phyloP scores from a whole-genome alignment of 2,888 invertebrate species.

The Xylota sylvarum region DNA sequence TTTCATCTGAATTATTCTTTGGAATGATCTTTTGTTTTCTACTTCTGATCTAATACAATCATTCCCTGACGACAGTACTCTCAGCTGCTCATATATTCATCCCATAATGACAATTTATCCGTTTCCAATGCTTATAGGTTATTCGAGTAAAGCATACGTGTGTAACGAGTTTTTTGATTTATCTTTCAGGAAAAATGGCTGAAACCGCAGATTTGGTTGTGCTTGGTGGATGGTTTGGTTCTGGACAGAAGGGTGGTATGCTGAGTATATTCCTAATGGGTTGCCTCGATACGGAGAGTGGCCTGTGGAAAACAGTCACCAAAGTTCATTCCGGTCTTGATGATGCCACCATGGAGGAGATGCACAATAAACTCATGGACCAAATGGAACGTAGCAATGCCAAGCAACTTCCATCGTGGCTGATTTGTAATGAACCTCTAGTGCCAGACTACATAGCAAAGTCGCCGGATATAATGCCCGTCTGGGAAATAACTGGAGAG shows the following conservation, averaged over 20 bases:
- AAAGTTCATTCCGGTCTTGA: slow-evolving; percentile 96
- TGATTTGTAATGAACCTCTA: slow-evolving; percentile 92
- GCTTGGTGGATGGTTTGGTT: slow-evolving; percentile 97
- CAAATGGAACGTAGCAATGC: slow-evolving; percentile 92
- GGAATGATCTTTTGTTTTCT: no score
- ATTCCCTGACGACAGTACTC: no score
- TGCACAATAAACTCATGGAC: slow-evolving; percentile 88
- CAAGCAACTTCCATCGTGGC: slow-evolving; percentile 91
- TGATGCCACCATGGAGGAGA: slow-evolving; percentile 91
- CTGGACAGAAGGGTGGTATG: slow-evolving; percentile 95
- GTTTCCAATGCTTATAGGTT: no score
- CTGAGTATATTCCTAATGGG: slow-evolving; percentile 98
- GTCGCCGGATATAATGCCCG: slow-evolving; percentile 93
- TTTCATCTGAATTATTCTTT: no score
- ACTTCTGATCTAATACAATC: no score
- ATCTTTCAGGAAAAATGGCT: slow-evolving; percentile 92
- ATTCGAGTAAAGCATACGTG: neutral
- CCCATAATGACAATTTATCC: no score
- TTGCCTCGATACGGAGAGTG: slow-evolving; percentile 89
- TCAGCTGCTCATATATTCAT: no score
- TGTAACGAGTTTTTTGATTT: neutral
- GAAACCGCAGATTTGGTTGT: slow-evolving; percentile 97
- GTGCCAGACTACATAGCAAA: slow-evolving; percentile 95
- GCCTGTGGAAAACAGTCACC: slow-evolving; percentile 95
- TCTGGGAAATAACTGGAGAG: slow-evolving; percentile 97